Evolutionary conservation across 2,113 vertebrate species (phyloP).

Genomic region (Gadus chalcogrammus): DNA sequence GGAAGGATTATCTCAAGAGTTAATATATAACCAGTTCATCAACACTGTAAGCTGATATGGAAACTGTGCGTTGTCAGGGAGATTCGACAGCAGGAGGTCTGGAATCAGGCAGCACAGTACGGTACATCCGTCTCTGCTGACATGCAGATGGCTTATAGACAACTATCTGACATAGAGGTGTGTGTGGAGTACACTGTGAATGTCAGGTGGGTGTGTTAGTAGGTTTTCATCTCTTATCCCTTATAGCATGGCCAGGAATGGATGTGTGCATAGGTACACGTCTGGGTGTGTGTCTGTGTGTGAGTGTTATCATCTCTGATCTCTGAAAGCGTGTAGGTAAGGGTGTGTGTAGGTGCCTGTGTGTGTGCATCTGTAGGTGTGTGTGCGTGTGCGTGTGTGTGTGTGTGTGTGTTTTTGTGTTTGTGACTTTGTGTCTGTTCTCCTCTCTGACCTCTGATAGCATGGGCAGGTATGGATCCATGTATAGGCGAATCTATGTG

Average conservation of each 20-base stretch:
- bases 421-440: background rate
- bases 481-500: too few relatives aligned
- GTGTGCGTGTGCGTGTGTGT: background rate
- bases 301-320: background rate
- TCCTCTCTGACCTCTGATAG: too few relatives aligned
- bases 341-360: background rate
- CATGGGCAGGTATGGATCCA: too few relatives aligned
- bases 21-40: constrained; percentile 54
- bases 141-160: background rate
- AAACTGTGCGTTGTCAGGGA: background rate
- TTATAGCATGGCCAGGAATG: too few relatives aligned
- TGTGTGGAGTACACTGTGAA: background rate
- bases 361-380: background rate
- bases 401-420: background rate
- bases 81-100: constrained; percentile 25
- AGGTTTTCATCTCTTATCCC: too few relatives aligned
- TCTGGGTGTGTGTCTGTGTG: background rate
- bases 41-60: constrained; percentile 14
- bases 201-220: background rate
- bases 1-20: constrained; percentile 28
- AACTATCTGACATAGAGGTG: background rate
- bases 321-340: background rate
- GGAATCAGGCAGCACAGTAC: background rate
- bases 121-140: background rate
- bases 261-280: too few relatives aligned